Evolutionary conservation across 35 echinoderm and acorn worm genomes (phyloP), one percentile per base, ranked within the genome.

Genomic region (Ophiothrix spiculata): DNA sequence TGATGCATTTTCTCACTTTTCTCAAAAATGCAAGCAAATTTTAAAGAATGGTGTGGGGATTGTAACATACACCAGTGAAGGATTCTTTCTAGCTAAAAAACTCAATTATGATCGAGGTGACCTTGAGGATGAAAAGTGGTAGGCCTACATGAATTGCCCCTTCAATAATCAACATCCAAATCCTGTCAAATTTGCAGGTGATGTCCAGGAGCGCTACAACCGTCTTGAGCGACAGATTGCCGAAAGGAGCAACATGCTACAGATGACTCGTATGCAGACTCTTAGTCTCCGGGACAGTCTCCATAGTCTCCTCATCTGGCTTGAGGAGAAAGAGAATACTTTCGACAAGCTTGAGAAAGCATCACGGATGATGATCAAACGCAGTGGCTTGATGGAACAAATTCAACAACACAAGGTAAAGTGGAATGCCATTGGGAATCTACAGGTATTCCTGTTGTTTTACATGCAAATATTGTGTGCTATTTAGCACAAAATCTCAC

Each of bases 311-410:
- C 85, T 98, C 35, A 94, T 89, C 89, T 98, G 95, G 95, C 82
- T 93, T 81, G 95, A 98, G 45, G 95, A 98, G 82, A 94, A 94
- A 38, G 91, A 98, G 75, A 94, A 98, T 69, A 94, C 91, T 39
- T 93, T 98, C 63, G 83, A 98, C 46, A 98, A 98, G 80, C 83
- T 98, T 36, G 91, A 97, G 36, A 83, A 76, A 1, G 76, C 88
- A 28, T 81, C 80, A 14, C 54, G 73, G 21, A 87, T 91, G 85
- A 91, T 98, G 88, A 87, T 98, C 64, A 94, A 98, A 64, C 84
- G 88, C 0, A 93, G 94, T 46, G 89, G 84, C 28, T 78, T 98
- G 12, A 89, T 91, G 76, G 95, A 98, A 77, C 95, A 94, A 76
- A 56, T 98, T 0, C 91, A 98, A 42, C 92, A 98, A 39, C 95